phyloP scores from a whole-genome alignment of 2,888 invertebrate genomes.

The Ophioninae sp. region DNA sequence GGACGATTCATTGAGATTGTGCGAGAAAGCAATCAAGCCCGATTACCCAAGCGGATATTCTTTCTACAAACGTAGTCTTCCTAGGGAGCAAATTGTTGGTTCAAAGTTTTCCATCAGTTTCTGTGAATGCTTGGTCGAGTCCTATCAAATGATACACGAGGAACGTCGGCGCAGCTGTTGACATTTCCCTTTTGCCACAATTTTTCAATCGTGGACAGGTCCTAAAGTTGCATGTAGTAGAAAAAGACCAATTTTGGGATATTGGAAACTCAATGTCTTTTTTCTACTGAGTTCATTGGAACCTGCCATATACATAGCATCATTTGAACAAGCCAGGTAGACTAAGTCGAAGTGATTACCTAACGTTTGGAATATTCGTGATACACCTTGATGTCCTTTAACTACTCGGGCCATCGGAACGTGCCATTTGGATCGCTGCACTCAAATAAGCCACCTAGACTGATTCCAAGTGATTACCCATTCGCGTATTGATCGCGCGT shows the following conservation, averaged over 20 bases:
- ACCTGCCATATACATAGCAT: too few species aligned
- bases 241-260: too few species aligned
- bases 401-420: not conserved
- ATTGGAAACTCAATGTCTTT: too few species aligned
- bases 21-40: constrained; percentile 27
- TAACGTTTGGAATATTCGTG: not conserved
- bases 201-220: too few species aligned
- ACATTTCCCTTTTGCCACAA: too few species aligned
- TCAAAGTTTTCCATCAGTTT: not conserved
- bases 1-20: constrained; percentile 50
- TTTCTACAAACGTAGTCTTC: not conserved
- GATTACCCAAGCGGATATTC: constrained; percentile 11
- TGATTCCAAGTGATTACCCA: not conserved
- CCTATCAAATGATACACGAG: not conserved
- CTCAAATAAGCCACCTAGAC: not conserved
- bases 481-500: not conserved
- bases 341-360: too few species aligned
- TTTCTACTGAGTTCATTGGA: too few species aligned
- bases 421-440: not conserved
- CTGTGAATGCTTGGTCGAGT: not conserved
- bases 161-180: not conserved
- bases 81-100: not conserved
- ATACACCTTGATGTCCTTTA: not conserved
- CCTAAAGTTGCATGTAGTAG: too few species aligned
- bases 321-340: too few species aligned